phyloP scores from a whole-genome alignment of 2,888 invertebrate genomes.

The Leptinotarsa haldemani region DNA sequence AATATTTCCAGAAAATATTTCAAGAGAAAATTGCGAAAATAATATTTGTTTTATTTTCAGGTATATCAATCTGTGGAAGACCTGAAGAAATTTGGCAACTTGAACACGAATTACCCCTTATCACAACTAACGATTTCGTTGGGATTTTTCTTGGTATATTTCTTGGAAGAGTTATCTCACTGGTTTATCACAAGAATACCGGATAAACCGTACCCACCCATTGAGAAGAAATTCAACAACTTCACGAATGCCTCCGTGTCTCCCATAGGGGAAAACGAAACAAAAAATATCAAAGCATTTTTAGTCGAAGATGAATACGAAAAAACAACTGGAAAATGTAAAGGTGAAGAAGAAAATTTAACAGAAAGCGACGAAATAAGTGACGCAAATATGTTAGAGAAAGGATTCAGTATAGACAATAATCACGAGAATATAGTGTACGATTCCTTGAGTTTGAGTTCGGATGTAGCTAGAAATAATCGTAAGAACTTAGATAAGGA shows the following conservation, averaged over 20 bases:
- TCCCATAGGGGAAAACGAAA: constrained; percentile 41
- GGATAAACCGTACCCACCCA: constrained; percentile 44
- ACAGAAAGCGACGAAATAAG: constrained; percentile 33
- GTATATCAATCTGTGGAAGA: constrained; percentile 65
- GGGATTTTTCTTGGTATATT: constrained; percentile 70
- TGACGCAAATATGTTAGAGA: constrained; percentile 28
- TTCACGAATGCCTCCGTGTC: constrained; percentile 35
- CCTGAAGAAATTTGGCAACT: constrained; percentile 56
- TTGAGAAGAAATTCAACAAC: constrained; percentile 38
- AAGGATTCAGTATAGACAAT: constrained; percentile 37
- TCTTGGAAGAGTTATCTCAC: constrained; percentile 68
- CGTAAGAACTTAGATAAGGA: constrained; percentile 47
- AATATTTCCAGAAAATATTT: too few relatives aligned
- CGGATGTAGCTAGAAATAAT: constrained; percentile 50
- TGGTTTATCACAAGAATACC: constrained; percentile 59
- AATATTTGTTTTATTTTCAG: constrained; percentile 33
- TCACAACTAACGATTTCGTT: constrained; percentile 68
- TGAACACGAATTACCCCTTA: constrained; percentile 62
- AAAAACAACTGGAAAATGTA: constrained; percentile 30
- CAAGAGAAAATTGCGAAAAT: background rate
- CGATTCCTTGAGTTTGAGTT: constrained; percentile 45
- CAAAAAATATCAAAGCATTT: constrained; percentile 27
- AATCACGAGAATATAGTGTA: constrained; percentile 40
- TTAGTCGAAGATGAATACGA: constrained; percentile 47
- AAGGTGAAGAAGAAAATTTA: constrained; percentile 26